A percentile compares a stretch with the other conserved stretches of the same genome.
Evolutionary conservation across 2,113 vertebrate genomes (phyloP).

Genomic region (Phaethornis superciliosus): DNA sequence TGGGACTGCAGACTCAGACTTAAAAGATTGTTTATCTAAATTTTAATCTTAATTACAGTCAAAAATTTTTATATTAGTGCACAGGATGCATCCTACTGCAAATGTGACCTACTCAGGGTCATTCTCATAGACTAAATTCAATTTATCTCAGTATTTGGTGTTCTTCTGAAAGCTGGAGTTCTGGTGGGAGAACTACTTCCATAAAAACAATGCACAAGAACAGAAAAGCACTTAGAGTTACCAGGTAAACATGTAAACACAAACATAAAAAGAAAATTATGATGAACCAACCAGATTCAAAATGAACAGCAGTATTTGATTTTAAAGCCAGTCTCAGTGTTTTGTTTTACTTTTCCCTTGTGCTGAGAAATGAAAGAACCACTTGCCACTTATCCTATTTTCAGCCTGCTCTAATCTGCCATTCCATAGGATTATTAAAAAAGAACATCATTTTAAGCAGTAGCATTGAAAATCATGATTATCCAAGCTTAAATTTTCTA

Average conservation of each 20-base stretch:
- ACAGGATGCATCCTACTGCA: neutral
- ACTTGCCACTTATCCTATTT: neutral
- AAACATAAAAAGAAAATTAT: neutral
- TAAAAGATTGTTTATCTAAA: neutral
- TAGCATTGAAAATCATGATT: neutral
- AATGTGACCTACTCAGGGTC: neutral
- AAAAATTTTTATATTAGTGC: neutral
- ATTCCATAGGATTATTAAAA: neutral
- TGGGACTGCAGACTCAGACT: neutral
- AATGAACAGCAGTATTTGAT: neutral
- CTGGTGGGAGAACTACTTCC: neutral
- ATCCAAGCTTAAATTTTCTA: neutral
- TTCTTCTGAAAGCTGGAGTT: neutral
- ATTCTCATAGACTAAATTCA: neutral
- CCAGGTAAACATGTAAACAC: neutral
- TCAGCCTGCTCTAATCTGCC: neutral
- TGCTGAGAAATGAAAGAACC: neutral
- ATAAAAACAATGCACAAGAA: neutral
- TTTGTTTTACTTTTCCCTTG: neutral
- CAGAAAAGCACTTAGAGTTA: neutral
- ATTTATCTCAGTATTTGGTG: neutral
- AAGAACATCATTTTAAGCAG: neutral
- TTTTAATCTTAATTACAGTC: neutral
- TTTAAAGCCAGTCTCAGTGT: neutral
- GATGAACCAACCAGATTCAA: neutral